Percentiles rank a stretch among this genome's conserved stretches.
These are phyloP conservation scores for Rotaria socialis DNA, from an alignment of 2,888 invertebrate species.

Conservation along the genomic window DNA sequence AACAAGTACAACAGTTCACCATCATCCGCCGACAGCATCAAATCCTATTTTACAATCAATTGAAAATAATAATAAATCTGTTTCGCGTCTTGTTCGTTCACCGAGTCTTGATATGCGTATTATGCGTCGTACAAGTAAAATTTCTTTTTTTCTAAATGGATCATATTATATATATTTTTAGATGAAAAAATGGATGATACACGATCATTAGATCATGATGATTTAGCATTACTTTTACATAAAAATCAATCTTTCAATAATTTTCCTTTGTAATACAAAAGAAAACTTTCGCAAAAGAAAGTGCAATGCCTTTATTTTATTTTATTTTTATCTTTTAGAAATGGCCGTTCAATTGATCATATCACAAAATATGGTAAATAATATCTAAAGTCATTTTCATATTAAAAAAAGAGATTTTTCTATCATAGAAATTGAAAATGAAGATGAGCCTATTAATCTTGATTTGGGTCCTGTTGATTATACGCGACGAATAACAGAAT, in stretches of 20 bases:
- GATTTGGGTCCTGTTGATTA: conserved; percentile 18
- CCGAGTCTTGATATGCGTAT: conserved; percentile 31
- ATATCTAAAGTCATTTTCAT: not conserved
- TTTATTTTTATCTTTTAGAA: not conserved
- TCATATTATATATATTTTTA: not conserved
- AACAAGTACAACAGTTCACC: conserved; percentile 19
- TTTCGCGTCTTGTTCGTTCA: conserved; percentile 22
- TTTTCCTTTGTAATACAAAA: not conserved
- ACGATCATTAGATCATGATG: conserved; percentile 22
- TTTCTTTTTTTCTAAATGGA: not conserved
- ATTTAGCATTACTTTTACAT: conserved; percentile 27
- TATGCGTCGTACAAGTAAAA: conserved; percentile 2
- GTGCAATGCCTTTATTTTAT: not conserved
- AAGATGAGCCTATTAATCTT: conserved; percentile 30
- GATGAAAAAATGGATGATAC: conserved; percentile 28
- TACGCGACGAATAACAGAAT: not conserved
- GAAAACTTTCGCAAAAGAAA: not conserved
- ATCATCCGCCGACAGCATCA: not conserved
- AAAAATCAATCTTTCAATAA: conserved; percentile 13
- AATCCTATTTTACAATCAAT: not conserved
- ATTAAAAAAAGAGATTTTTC: not conserved
- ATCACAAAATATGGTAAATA: conserved; percentile 8
- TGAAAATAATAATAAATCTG: conserved; percentile 15
- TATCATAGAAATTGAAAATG: not conserved
- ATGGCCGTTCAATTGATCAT: not conserved